Evolutionary conservation across 2,888 invertebrate species (phyloP).

Genomic region (Coleophora deauratella): DNA sequence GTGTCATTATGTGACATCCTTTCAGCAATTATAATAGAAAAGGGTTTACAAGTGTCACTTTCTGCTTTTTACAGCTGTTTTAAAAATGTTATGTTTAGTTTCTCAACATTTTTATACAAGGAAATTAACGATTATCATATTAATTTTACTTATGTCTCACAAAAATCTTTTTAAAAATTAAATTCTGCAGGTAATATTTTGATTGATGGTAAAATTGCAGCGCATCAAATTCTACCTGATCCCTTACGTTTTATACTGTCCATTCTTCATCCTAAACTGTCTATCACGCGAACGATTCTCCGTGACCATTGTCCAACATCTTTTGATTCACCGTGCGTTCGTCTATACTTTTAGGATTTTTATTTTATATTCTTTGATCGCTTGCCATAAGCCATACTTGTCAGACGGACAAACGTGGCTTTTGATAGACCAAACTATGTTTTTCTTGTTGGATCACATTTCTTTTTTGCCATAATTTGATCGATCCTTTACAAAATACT

Average conservation of each 20-base stretch:
- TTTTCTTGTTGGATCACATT: conserved; percentile 41
- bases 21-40: conserved; percentile 68
- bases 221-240: conserved; percentile 62
- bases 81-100: too few relatives aligned
- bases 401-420: conserved; percentile 41
- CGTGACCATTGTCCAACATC: conserved; percentile 71
- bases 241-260: conserved; percentile 32
- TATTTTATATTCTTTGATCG: conserved; percentile 33
- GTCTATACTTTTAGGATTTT: conserved; percentile 35
- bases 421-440: conserved; percentile 38
- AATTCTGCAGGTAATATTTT: conserved; percentile 15
- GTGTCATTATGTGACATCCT: conserved; percentile 58
- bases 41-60: conserved; percentile 68
- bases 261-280: conserved; percentile 44
- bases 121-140: too few relatives aligned
- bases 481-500: too few relatives aligned
- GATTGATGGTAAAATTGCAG: conserved; percentile 53
- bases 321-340: conserved; percentile 52
- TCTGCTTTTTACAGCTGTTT: conserved; percentile 23
- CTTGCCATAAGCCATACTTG: conserved; percentile 39
- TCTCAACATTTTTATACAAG: too few relatives aligned
- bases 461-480: conserved; percentile 30
- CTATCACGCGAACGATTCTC: conserved; percentile 44
- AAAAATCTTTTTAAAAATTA: too few relatives aligned
- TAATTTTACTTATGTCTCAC: too few relatives aligned